Evolutionary conservation across 2,113 vertebrate species (phyloP), one percentile per base, ranked within the genome.

Genomic region (Lepus timidus): DNA sequence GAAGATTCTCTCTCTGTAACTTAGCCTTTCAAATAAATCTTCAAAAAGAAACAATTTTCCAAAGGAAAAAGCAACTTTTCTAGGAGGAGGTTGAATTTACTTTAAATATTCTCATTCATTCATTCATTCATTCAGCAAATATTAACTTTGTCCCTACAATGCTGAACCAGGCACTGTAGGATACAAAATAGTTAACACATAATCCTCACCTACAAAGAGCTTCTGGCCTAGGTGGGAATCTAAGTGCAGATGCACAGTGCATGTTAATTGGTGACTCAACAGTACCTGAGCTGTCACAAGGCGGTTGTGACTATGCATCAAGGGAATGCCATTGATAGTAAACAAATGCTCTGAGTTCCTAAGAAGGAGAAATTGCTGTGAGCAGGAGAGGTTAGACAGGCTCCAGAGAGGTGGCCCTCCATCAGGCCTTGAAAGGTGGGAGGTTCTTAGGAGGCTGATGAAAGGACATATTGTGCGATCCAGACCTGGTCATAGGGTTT

Each of bases 221-320:
- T 85, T 44, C 58, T 3, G 61, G 70, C 29, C 3, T 68, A 84
- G 58, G 64, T 85, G 36, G 67, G 64, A 90, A 75, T 81, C 44
- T 1, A 62, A 58, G 39, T 36, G 5, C 16, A 91, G 80, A 76
- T 12, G 17, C 4, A 1, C 10, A 87, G 65, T 73, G 36, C 61
- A 39, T 55, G 55, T 68, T 71, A 68, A 58, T 6, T 36, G 49
- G 70, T 80, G 87, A 93, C 75, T 94, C 73, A 89, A 62, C 62
- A 23, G 51, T 65, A 70, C 49, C 88, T 90, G 81, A 61, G 70
- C 73, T 86, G 87, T 95, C 96, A 95, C 90, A 90, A 90, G 90
- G 49, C 62, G 68, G 27, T 68, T 68, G 78, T 96, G 92, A 93
- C 62, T 90, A 9, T 29, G 29, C 83, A 71, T 81, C 74, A 87